Evolutionary conservation across 2,113 vertebrate genomes (phyloP).

Genomic region (Corvus cornix): DNA sequence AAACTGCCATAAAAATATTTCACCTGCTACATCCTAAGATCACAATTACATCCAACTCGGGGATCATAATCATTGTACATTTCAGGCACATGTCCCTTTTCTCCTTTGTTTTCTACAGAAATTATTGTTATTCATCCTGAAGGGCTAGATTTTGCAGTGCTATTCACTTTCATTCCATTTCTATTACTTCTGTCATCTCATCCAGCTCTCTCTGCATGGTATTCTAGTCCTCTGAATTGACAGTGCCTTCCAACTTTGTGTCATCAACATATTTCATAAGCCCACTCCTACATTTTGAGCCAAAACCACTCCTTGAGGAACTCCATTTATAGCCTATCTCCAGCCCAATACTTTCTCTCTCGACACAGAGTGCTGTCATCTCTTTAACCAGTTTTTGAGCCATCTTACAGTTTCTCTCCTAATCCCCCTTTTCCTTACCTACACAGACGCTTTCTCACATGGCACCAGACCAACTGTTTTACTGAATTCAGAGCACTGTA

Average conservation of each 20-base stretch:
- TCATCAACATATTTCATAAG: constrained; percentile 38
- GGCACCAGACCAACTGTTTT: constrained; percentile 21
- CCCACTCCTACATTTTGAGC: constrained; percentile 23
- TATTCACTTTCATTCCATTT: constrained; percentile 52
- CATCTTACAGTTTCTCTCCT: not conserved
- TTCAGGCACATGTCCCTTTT: not conserved
- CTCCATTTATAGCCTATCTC: constrained; percentile 28
- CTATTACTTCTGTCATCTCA: constrained; percentile 32
- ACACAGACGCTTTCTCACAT: constrained; percentile 30
- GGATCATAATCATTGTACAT: not conserved
- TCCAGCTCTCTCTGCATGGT: constrained; percentile 22
- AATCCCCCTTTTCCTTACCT: constrained; percentile 46
- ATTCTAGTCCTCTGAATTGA: constrained; percentile 27
- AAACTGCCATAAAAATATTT: not conserved
- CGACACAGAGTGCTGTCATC: constrained; percentile 29
- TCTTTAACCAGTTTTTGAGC: constrained; percentile 17
- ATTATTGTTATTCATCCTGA: not conserved
- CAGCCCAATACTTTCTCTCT: constrained; percentile 21
- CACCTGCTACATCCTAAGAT: not conserved
- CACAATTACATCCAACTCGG: not conserved
- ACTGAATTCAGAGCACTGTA: constrained; percentile 19
- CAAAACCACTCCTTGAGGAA: constrained; percentile 41
- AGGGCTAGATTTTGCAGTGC: not conserved
- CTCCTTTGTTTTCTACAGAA: not conserved
- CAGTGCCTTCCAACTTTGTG: constrained; percentile 51